A percentile compares a stretch with the other conserved stretches of the same genome.
phyloP scores from a whole-genome alignment of 2,113 vertebrate genomes.

The Sceloporus undulatus region DNA sequence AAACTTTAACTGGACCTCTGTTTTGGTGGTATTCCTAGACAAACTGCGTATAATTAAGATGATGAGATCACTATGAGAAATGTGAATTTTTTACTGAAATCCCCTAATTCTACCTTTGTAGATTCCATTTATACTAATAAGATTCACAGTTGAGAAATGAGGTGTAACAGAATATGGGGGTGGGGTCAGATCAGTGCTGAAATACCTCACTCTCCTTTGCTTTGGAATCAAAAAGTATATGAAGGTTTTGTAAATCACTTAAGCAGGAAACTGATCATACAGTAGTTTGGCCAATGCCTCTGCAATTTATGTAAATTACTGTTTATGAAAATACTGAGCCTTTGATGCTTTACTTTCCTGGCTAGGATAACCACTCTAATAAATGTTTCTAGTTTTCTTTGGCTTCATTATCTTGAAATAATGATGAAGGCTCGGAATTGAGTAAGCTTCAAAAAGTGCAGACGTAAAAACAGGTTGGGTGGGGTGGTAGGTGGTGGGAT shows the following conservation, averaged over 20 bases:
- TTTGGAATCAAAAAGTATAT: slow-evolving; percentile 46
- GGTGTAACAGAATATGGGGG: slow-evolving; percentile 56
- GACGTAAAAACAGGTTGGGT: neutral
- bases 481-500: neutral
- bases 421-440: neutral
- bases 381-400: slow-evolving; percentile 50
- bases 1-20: neutral
- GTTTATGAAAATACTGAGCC: slow-evolving; percentile 39
- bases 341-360: slow-evolving; percentile 57
- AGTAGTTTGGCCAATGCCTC: slow-evolving; percentile 47
- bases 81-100: slow-evolving; percentile 30
- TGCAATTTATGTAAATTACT: slow-evolving; percentile 64
- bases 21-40: neutral
- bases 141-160: slow-evolving; percentile 51
- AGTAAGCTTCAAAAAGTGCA: slow-evolving; percentile 38
- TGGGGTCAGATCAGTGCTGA: slow-evolving; percentile 44
- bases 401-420: slow-evolving; percentile 34
- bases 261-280: slow-evolving; percentile 43
- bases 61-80: slow-evolving; percentile 27
- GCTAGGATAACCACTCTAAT: slow-evolving; percentile 38
- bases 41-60: slow-evolving; percentile 4
- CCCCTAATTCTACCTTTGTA: slow-evolving; percentile 49
- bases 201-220: slow-evolving; percentile 23
- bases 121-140: slow-evolving; percentile 49
- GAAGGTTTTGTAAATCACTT: slow-evolving; percentile 42